Base-by-base conservation (phyloP, 2,888 invertebrate species). In the Sturmia bella region DNA sequence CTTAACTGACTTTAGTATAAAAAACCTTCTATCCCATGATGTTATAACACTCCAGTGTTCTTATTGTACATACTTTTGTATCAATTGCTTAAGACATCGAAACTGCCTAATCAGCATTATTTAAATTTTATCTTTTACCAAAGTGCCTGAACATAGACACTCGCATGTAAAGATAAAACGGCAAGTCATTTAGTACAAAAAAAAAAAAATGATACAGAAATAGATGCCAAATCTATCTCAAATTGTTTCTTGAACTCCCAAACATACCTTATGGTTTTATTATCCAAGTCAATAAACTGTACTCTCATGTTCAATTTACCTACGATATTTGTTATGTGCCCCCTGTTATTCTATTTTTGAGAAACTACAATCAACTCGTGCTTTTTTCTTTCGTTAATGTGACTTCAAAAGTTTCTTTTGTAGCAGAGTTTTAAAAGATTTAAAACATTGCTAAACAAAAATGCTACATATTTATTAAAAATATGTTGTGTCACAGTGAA, bases 101-200 rank as follows among this genome's bases (percentile, higher is more conserved):
- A 56, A 63, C 27, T 48, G 63, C 77, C 56, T 70, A 77, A 70
- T 77, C 69, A 70, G 77, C 77, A 63, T 70, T 77, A 77, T 77
- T 70, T 57, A 70, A 77, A 77, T 70, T 70, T 17, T 13, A 43
- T 21, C 17, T 41, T 15, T 54, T 41, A 24, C n/a, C 24, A 9
- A 70, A 63, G 56, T 61, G 7, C 50, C 48, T n/a, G 4, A 54
- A 45, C 43, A 74, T 56, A 32, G 39, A 52, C 24, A 19, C 11
- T 15, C 24, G 12, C 24, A 48, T 52, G 61, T 12, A 17, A 3
- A 15, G 17, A 37, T 21, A 45, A 61, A 45, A 59, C 52, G 41
- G 43, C 61, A 52, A 61, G 61, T 52, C 54, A 39, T 63, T 52
- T 6, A 61, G 43, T 32, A 7, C n/a, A n/a, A n/a, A n/a, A 39